Percentiles rank a stretch among this genome's conserved stretches.
phyloP scores from a whole-genome alignment of 2,888 invertebrate species.

The Chrysopilus asiliformis region DNA sequence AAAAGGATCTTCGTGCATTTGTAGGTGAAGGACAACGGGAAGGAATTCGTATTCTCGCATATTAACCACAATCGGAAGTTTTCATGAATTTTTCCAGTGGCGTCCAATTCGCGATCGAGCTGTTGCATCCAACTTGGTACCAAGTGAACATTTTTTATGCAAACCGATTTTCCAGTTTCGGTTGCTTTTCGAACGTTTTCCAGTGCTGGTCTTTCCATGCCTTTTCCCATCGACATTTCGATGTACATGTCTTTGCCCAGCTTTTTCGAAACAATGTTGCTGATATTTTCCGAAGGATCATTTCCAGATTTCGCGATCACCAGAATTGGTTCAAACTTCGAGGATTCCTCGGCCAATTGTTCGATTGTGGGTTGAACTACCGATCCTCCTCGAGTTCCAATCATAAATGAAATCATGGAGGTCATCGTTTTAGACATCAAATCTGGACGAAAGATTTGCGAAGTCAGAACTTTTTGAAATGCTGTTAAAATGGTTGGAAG shows the following conservation, averaged over 20 bases:
- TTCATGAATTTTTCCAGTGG: conserved; percentile 32
- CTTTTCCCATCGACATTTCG: conserved; percentile 70
- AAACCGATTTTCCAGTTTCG: conserved; percentile 57
- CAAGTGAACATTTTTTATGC: conserved; percentile 69
- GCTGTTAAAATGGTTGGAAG: conserved; percentile 49
- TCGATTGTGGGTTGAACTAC: conserved; percentile 29
- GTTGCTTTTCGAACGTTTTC: conserved; percentile 44
- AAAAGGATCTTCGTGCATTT: conserved; percentile 68
- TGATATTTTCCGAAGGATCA: conserved; percentile 77
- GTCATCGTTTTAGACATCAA: conserved; percentile 63
- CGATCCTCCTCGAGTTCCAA: conserved; percentile 40
- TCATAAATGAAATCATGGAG: conserved; percentile 50
- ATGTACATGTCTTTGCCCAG: conserved; percentile 39
- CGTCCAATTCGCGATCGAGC: conserved; percentile 52
- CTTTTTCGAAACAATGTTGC: conserved; percentile 45
- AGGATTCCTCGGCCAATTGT: conserved; percentile 28
- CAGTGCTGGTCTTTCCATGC: conserved; percentile 53
- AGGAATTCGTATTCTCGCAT: conserved; percentile 63
- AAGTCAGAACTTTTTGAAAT: conserved; percentile 70
- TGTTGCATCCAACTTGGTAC: conserved; percentile 54
- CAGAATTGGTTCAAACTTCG: conserved; percentile 54
- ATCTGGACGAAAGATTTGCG: conserved; percentile 74
- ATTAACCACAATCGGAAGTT: conserved; percentile 74
- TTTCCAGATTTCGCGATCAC: conserved; percentile 78
- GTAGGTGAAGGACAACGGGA: conserved; percentile 62